A percentile compares a stretch with the other conserved stretches of the same genome.
These are phyloP conservation scores for Dione vanillae DNA, from an alignment of 2,888 invertebrate genomes.

Conservation along the genomic window DNA sequence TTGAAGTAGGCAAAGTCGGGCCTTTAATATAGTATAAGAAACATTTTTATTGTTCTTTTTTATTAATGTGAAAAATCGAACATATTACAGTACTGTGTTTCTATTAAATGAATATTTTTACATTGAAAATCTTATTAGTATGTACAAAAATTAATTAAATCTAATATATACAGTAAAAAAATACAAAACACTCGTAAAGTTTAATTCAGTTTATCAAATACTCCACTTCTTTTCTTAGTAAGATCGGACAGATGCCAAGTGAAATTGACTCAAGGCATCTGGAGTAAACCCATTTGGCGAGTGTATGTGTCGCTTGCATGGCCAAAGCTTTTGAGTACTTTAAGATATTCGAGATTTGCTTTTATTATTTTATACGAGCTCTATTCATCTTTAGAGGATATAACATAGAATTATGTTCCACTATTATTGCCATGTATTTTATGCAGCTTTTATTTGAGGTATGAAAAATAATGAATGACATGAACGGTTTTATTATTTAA, in stretches of 20 bases:
- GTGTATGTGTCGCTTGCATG: constrained; percentile 44
- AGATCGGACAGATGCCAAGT: constrained; percentile 49
- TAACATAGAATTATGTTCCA: not conserved
- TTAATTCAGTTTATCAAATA: constrained; percentile 18
- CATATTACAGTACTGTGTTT: too few relatives aligned
- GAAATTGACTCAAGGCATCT: constrained; percentile 48
- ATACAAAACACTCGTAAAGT: not conserved
- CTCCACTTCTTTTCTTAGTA: constrained; percentile 29
- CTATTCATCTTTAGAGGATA: constrained; percentile 28
- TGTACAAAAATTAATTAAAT: not conserved
- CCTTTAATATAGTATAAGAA: too few relatives aligned
- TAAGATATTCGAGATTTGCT: constrained; percentile 35
- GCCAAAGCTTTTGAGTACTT: constrained; percentile 42
- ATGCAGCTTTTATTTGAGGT: not conserved
- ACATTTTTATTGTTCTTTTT: too few relatives aligned
- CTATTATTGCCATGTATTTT: constrained; percentile 1
- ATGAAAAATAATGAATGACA: not conserved
- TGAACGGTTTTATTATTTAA: too few relatives aligned
- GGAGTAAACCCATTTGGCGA: constrained; percentile 50
- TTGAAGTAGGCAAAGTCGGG: too few relatives aligned
- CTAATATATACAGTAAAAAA: not conserved
- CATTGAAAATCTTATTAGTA: too few relatives aligned
- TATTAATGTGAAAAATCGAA: too few relatives aligned
- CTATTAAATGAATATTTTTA: too few relatives aligned
- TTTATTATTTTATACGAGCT: constrained; percentile 40